A percentile compares a stretch with the other conserved stretches of the same genome.
phyloP scores from a whole-genome alignment of 1,140 invertebrate genomes.

The Aphis gossypii region DNA sequence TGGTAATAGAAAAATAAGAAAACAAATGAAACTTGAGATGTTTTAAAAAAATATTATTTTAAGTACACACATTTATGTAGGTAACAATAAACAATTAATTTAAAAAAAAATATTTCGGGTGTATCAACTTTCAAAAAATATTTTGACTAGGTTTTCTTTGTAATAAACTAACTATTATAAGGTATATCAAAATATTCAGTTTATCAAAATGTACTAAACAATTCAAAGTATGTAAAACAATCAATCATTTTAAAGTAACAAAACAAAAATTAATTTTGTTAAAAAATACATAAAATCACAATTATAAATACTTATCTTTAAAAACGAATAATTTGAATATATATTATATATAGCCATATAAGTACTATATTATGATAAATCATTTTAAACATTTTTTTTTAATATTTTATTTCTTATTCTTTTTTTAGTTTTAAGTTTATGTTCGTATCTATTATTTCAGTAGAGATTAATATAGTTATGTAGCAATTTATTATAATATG shows the following conservation, averaged over 20 bases:
- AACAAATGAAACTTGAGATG: background rate
- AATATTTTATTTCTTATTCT: background rate
- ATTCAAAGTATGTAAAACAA: background rate
- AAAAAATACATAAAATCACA: no score
- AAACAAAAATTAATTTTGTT: no score
- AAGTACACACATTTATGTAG: background rate
- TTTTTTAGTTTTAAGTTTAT: background rate
- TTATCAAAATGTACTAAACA: background rate
- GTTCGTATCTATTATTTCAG: background rate
- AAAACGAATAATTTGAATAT: background rate
- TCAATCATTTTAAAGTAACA: no score
- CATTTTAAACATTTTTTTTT: background rate
- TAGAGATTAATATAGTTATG: background rate
- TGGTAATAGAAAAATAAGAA: background rate
- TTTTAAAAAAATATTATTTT: background rate
- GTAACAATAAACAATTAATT: background rate
- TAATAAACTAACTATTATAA: background rate
- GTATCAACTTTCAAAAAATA: background rate
- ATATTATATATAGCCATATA: background rate
- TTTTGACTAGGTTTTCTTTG: background rate
- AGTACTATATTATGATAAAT: background rate
- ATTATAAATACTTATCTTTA: background rate
- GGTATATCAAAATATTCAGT: background rate
- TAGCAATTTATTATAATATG: background rate
- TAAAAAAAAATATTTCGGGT: background rate